Percentiles rank a stretch among this genome's conserved stretches.
phyloP scores from a whole-genome alignment of 2,797 vertebrate genomes.

The Myotis daubentonii region DNA sequence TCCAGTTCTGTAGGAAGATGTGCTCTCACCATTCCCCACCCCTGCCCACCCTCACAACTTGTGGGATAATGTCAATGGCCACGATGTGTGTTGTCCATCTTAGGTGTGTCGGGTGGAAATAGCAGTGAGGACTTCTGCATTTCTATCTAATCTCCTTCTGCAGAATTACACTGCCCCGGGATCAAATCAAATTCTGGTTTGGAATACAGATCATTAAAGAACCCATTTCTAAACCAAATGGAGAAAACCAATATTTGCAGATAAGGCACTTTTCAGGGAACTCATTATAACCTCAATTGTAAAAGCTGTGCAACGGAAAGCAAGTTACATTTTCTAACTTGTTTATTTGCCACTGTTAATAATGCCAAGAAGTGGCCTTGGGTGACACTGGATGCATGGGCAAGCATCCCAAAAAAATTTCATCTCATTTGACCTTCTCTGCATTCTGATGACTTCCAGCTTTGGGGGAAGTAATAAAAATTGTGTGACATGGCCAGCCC shows the following conservation, averaged over 20 bases:
- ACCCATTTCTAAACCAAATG: constrained; percentile 37
- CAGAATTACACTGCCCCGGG: not conserved
- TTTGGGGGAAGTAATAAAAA: not conserved
- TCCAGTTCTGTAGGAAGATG: not conserved
- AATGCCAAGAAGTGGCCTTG: constrained; percentile 1
- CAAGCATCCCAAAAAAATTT: not conserved
- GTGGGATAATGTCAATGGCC: not conserved
- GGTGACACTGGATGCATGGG: not conserved
- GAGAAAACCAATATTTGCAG: constrained; percentile 47
- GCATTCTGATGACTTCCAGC: not conserved
- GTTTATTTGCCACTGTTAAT: constrained; percentile 47
- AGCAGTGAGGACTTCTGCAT: not conserved
- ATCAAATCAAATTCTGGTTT: not conserved
- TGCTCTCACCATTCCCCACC: not conserved
- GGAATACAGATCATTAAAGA: not conserved
- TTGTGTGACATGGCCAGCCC: not conserved
- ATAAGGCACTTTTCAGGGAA: constrained; percentile 63
- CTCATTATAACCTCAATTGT: constrained; percentile 62
- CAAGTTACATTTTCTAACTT: constrained; percentile 55
- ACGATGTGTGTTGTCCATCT: not conserved
- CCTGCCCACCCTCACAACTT: not conserved
- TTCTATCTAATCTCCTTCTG: not conserved
- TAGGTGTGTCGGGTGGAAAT: not conserved
- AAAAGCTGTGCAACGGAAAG: not conserved
- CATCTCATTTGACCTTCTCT: not conserved